Conservation (phyloP, 2,888 invertebrate genomes). For the Nomada flava region DNA sequence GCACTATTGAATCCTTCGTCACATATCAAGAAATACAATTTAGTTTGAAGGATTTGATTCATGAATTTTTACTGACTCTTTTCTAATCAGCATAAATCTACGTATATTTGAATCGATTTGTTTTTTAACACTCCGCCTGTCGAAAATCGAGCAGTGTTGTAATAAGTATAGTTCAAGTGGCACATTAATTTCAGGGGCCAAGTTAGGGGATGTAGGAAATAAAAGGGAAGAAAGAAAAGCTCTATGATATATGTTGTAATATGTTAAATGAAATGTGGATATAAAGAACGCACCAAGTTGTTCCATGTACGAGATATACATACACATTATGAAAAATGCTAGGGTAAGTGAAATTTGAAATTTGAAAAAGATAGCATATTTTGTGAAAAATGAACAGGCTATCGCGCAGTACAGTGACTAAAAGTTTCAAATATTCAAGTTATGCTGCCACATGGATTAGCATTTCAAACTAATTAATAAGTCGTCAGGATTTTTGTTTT, state of each 20-base stretch:
- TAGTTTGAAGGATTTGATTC: no score
- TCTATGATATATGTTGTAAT: no score
- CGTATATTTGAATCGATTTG: not conserved
- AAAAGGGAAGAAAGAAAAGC: not conserved
- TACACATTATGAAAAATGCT: no score
- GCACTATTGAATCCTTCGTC: no score
- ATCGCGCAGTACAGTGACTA: no score
- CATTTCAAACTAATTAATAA: not conserved
- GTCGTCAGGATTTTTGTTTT: not conserved
- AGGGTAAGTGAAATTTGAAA: no score
- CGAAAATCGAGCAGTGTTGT: slow-evolving; percentile 20
- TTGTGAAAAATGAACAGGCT: no score
- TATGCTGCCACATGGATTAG: not conserved
- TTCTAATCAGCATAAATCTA: not conserved
- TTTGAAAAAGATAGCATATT: no score
- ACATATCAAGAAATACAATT: no score
- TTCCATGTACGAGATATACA: no score
- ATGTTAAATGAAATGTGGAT: no score
- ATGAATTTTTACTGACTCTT: not conserved
- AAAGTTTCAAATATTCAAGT: not conserved
- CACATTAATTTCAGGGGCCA: slow-evolving; percentile 39
- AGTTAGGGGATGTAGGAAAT: slow-evolving; percentile 3
- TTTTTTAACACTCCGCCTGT: not conserved
- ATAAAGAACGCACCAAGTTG: no score
- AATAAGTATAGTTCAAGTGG: slow-evolving; percentile 27